A percentile compares a stretch with the other conserved stretches of the same genome.
These are phyloP conservation scores for Drosophila meridionalis DNA, from an alignment of 2,888 invertebrate genomes.

Conservation along the genomic window DNA sequence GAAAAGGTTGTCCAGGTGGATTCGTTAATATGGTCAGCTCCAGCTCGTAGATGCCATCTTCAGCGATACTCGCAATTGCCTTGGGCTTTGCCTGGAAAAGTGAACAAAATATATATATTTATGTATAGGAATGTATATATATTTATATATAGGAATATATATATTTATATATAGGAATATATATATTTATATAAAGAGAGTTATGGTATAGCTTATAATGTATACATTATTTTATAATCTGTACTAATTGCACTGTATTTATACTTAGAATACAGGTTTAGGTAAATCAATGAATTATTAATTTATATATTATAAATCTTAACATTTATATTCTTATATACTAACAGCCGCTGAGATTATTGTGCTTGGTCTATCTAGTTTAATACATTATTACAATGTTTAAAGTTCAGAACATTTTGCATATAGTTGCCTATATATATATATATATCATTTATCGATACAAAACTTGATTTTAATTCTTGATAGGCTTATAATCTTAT, in stretches of 20 bases:
- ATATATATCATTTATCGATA: background rate
- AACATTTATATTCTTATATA: background rate
- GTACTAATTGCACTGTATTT: background rate
- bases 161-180: background rate
- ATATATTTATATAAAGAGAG: too few relatives aligned
- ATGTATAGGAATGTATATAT: background rate
- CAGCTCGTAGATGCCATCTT: constrained; percentile 91
- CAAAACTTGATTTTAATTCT: background rate
- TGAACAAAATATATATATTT: background rate
- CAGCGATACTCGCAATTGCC: constrained; percentile 87
- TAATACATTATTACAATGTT: background rate
- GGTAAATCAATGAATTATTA: background rate
- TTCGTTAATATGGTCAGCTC: constrained; percentile 85
- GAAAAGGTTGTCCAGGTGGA: constrained; percentile 85
- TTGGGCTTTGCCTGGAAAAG: constrained; percentile 82
- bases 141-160: background rate
- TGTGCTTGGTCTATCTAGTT: background rate
- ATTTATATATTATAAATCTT: background rate
- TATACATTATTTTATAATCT: background rate
- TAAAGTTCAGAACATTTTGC: background rate
- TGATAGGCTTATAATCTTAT: too few relatives aligned
- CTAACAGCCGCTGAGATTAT: background rate
- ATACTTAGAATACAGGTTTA: background rate
- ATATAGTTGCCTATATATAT: background rate
- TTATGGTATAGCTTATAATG: too few relatives aligned